Conservation (phyloP, 2,113 vertebrate genomes). For the Centropristis striata region DNA sequence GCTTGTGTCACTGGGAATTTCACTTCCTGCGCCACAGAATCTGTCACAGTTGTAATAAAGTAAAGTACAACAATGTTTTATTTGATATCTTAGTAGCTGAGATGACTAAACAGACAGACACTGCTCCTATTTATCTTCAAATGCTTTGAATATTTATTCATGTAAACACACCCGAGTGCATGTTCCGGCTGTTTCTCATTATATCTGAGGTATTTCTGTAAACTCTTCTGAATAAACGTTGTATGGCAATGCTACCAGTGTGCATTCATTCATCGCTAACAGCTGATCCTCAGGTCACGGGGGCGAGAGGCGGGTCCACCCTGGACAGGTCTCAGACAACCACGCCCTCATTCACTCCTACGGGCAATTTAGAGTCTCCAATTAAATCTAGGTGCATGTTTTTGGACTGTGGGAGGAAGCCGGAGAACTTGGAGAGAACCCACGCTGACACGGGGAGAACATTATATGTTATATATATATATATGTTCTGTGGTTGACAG, state of each 20-base stretch:
- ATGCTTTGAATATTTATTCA: conserved; percentile 45
- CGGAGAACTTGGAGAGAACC: too few species aligned
- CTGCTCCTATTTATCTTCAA: conserved; percentile 26
- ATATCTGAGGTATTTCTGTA: conserved; percentile 9
- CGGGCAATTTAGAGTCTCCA: too few species aligned
- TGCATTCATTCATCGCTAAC: too few species aligned
- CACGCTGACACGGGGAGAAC: too few species aligned
- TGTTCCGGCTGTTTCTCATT: conserved; percentile 39
- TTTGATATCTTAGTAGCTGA: conserved; percentile 19
- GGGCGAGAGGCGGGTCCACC: too few species aligned
- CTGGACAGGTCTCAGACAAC: too few species aligned
- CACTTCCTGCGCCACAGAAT: conserved; percentile 10
- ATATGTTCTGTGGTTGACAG: too few species aligned
- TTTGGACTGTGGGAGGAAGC: too few species aligned
- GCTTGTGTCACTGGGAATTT: conserved; percentile 31
- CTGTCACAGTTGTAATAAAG: conserved; percentile 17
- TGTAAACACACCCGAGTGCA: conserved; percentile 56
- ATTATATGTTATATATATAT: too few species aligned
- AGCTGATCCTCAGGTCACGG: too few species aligned
- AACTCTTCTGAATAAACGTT: conserved; percentile 60
- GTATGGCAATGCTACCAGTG: neutral
- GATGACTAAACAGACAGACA: conserved; percentile 6
- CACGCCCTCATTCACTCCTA: too few species aligned
- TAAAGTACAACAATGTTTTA: conserved; percentile 26
- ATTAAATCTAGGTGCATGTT: too few species aligned